Evolutionary conservation across 2,797 vertebrate genomes (phyloP), one percentile per base, ranked within the genome.

Genomic region (Apodemus agrarius): DNA sequence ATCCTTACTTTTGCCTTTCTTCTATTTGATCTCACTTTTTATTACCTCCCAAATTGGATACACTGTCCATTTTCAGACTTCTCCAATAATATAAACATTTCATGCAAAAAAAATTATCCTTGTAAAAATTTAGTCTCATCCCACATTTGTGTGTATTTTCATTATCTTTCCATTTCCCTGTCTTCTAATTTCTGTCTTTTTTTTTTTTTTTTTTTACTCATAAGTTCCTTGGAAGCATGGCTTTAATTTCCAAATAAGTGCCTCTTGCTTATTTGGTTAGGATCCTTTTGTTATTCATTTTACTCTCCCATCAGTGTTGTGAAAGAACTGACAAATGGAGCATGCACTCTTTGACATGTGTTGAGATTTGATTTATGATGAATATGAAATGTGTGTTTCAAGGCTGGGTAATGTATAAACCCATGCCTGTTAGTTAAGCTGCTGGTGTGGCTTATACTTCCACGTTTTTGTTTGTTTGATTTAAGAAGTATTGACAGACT

Each of bases 271-370:
- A 57, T 79, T 90, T 82, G 40, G 26, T 46, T 84, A 34, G 4
- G 19, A 40, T 79, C 92, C 43, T 81, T 90, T 65, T 46, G 26
- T 94, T 83, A 75, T 29, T 90, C 43, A 87, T 90, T 92, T 90
- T 67, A 84, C 76, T 34, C 46, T 46, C 79, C 61, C 82, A 65
- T 78, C 13, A 85, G 52, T 86, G 11, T 75, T 34, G 10, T 29
- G 49, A 91, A 90, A 63, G 17, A 87, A 83, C 21, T 75, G 92
- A 43, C 65, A n/a, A 9, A 22, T 91, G 74, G 72, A 46, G 40
- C 31, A 59, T 34, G 13, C 78, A n/a, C 63, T 85, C 72, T 80
- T 91, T 78, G 67, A 91, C 91, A 52, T 43, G 24, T 37, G 19
- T 74, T 91, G 29, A 95, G 57, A 63, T 26, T 78, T 86, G 26